Evolutionary conservation across 2,888 invertebrate species (phyloP).

Genomic region (Branchellion lobata): DNA sequence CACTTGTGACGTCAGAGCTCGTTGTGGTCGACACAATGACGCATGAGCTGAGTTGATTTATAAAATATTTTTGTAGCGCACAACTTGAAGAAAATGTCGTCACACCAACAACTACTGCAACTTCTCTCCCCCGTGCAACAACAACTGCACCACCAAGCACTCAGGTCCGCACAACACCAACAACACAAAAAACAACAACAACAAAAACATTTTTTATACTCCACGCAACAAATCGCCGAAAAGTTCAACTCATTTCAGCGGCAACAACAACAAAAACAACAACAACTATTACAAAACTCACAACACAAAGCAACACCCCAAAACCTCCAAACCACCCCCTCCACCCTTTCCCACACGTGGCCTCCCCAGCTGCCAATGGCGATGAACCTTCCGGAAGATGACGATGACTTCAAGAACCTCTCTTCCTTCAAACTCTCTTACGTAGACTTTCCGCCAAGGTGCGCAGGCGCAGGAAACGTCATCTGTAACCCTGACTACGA

Average conservation of each 20-base stretch:
- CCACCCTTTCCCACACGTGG: background rate
- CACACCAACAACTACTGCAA: slow-evolving; percentile 33
- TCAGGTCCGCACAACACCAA: slow-evolving; percentile 6
- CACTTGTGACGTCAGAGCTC: no score
- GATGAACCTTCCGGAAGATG: no score
- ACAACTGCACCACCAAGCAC: slow-evolving; percentile 29
- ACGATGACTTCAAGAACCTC: no score
- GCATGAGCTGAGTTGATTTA: no score
- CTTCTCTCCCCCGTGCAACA: slow-evolving; percentile 28
- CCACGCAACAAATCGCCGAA: background rate
- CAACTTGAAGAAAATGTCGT: slow-evolving; percentile 12
- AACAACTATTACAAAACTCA: slow-evolving; percentile 12
- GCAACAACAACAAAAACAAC: slow-evolving; percentile 11
- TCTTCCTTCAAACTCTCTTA: slow-evolving; percentile 51
- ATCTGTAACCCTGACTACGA: slow-evolving; percentile 53
- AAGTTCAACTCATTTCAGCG: background rate
- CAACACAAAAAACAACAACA: slow-evolving; percentile 7
- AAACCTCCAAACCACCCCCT: background rate
- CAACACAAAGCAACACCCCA: slow-evolving; percentile 22
- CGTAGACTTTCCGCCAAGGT: slow-evolving; percentile 53
- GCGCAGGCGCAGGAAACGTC: slow-evolving; percentile 52
- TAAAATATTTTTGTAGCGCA: no score
- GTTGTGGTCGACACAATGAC: no score
- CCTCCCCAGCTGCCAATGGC: background rate
- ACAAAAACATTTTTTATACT: background rate